Conservation (phyloP, 2,888 invertebrate genomes). For the Trachelus iudaicus region DNA sequence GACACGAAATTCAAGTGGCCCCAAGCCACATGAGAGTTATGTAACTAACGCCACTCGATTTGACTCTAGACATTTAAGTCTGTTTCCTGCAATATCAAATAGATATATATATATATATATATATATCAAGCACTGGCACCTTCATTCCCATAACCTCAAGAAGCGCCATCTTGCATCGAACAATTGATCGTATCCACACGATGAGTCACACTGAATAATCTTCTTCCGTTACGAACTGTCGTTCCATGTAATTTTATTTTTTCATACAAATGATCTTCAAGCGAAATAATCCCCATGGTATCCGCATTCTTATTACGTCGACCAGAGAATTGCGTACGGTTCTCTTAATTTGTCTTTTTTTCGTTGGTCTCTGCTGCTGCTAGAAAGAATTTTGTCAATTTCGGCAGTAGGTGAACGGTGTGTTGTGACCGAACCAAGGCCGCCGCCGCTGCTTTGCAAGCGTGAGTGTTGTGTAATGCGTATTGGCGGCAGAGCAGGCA, state of each 20-base stretch:
- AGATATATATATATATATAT: no score
- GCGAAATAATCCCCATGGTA: constrained; percentile 15
- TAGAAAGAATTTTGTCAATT: constrained; percentile 33
- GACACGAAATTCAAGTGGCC: constrained; percentile 53
- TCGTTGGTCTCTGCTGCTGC: background rate
- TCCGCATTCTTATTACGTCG: constrained; percentile 17
- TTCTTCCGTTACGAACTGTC: no score
- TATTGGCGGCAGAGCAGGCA: constrained; percentile 14
- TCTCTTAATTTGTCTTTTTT: no score
- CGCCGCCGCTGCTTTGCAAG: constrained; percentile 47
- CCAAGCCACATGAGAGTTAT: constrained; percentile 47
- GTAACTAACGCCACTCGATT: constrained; percentile 34
- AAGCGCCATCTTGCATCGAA: no score
- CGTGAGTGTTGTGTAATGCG: constrained; percentile 32
- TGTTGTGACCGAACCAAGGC: constrained; percentile 43
- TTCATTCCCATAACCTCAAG: no score
- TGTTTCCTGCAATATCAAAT: constrained; percentile 1
- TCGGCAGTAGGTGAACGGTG: constrained; percentile 45
- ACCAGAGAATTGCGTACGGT: background rate
- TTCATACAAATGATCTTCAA: constrained; percentile 20
- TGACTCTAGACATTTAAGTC: background rate
- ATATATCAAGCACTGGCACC: no score
- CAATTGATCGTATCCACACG: no score
- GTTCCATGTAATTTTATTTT: constrained; percentile 10
- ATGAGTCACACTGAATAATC: no score